Evolutionary conservation across 2,888 invertebrate genomes (phyloP), one percentile per base, ranked within the genome.

Genomic region (Pantelozetes paolii): DNA sequence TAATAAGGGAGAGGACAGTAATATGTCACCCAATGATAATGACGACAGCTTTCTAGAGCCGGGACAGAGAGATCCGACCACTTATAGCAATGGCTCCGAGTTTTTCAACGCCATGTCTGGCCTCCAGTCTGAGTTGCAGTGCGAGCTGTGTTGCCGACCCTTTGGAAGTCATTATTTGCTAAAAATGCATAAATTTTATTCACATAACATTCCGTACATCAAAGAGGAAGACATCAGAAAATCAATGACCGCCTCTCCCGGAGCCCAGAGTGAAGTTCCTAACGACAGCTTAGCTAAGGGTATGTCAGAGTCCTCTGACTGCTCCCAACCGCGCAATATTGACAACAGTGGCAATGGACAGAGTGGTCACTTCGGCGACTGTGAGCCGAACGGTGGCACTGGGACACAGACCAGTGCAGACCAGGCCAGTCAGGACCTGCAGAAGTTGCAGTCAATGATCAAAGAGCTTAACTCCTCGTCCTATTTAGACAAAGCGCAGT

Each of bases 401-500:
- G 57, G 36, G 6, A 42, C 64, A 5, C 13, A 20, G 13, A 32
- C 6, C 2, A 50, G 54, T 71, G 74, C 74, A 76, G 77, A 78
- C 45, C 80, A 80, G 75, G 89, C 92, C 71, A 91, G 90, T 78
- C 91, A 92, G 82, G 92, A 93, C 82, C 84, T 94, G 18, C 90
- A 92, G 77, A 92, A 93, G 81, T 83, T 94, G 74, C 93, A 94
- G 82, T 91, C 91, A 26, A 95, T 92, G 93, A 91, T 91, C 79
- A 87, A 90, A 79, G 94, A 91, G 83, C 84, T 92, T 80, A 95
- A 91, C 82, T 92, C 6, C 81, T 85, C 30, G 71, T 76, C 78
- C 20, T 74, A 74, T 54, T 73, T 73, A 40, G 77, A 77, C 70
- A 77, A 78, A 28, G 26, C 71, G 32, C 30, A 23, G 48, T 91